These are phyloP conservation scores for Lissonota sp. DNA, from an alignment of 2,888 invertebrate genomes.

Conservation along the genomic window DNA sequence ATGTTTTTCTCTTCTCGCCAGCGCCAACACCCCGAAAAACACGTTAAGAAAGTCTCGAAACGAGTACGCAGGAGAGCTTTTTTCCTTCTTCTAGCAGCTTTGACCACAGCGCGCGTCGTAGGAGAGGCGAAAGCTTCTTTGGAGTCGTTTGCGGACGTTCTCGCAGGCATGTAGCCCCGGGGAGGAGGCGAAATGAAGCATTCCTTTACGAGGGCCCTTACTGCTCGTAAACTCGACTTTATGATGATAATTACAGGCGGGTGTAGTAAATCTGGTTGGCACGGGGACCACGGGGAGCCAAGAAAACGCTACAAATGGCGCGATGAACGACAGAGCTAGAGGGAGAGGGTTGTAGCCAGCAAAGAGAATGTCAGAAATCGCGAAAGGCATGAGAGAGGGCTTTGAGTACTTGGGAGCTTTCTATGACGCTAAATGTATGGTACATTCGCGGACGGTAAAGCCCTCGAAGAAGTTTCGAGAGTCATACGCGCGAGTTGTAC, in stretches of 20 bases:
- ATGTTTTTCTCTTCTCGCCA: slow-evolving; percentile 10
- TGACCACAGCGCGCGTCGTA: slow-evolving; percentile 44
- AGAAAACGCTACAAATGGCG: slow-evolving; percentile 23
- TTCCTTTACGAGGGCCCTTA: slow-evolving; percentile 84
- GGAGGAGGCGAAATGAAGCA: slow-evolving; percentile 82
- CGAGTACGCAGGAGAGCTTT: slow-evolving; percentile 30
- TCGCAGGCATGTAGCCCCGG: slow-evolving; percentile 59
- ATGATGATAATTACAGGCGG: slow-evolving; percentile 84
- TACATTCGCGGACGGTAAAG: slow-evolving; percentile 55
- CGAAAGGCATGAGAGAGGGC: slow-evolving; percentile 20
- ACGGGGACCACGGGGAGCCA: slow-evolving; percentile 51
- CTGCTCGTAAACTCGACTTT: slow-evolving; percentile 84
- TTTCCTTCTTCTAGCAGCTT: slow-evolving; percentile 21
- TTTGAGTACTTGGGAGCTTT: slow-evolving; percentile 46
- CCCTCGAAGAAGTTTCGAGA: slow-evolving; percentile 51
- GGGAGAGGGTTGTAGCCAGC: slow-evolving; percentile 19
- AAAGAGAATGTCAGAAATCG: slow-evolving; percentile 46
- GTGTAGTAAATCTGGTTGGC: slow-evolving; percentile 83
- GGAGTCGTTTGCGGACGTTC: slow-evolving; percentile 45
- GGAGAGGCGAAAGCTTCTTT: slow-evolving; percentile 18
- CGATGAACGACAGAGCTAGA: slow-evolving; percentile 15
- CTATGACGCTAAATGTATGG: slow-evolving; percentile 60
- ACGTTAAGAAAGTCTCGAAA: slow-evolving; percentile 28
- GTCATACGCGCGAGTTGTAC: slow-evolving; percentile 23
- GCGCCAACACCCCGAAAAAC: neutral